Conservation (phyloP, 2,113 vertebrate species). For the Nothocercus nigrocapillus region DNA sequence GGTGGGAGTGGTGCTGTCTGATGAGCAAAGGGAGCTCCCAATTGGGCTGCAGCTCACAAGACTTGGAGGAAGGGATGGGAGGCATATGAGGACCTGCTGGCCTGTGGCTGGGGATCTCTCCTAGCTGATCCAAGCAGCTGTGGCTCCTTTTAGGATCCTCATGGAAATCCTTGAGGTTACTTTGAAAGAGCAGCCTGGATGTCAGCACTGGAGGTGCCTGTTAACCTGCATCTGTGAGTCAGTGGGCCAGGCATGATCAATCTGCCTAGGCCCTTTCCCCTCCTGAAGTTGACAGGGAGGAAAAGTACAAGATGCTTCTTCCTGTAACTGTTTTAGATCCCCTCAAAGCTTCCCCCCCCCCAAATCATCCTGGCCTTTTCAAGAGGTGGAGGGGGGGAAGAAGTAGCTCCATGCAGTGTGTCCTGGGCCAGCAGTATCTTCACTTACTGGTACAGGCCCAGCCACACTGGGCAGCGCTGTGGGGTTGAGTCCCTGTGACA, state of each 20-base stretch:
- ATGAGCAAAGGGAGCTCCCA: background rate
- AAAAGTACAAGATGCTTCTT: background rate
- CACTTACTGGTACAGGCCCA: too few species aligned
- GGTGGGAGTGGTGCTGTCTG: conserved; percentile 11
- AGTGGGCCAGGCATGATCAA: background rate
- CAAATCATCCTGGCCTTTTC: background rate
- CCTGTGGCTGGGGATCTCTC: background rate
- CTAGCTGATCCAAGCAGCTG: background rate
- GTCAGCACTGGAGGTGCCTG: background rate
- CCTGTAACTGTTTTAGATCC: background rate
- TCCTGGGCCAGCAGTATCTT: background rate
- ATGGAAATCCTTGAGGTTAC: background rate
- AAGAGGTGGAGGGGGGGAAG: background rate
- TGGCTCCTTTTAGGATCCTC: background rate
- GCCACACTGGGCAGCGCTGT: too few species aligned
- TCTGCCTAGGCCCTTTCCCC: background rate
- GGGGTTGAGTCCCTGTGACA: too few species aligned
- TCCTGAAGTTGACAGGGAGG: rapidly evolving
- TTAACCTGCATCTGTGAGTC: background rate
- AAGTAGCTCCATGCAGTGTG: background rate
- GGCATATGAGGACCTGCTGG: background rate
- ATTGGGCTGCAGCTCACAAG: background rate
- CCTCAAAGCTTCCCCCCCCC: background rate
- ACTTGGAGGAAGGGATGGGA: background rate
- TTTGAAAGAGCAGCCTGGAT: background rate